Evolutionary conservation across 1,140 invertebrate species (phyloP).

Genomic region (Diuraphis noxia): DNA sequence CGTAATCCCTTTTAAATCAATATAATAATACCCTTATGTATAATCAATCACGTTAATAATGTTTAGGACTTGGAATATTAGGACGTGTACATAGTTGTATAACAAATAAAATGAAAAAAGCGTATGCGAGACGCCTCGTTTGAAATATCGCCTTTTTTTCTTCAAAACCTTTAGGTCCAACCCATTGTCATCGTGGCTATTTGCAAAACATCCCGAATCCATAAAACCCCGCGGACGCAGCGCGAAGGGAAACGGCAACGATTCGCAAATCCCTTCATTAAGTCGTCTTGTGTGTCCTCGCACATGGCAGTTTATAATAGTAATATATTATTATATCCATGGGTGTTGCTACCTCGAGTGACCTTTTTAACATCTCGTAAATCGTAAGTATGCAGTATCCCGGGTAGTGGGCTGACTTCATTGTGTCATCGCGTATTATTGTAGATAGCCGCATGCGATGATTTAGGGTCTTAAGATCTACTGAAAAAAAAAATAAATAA

Average conservation of each 20-base stretch:
- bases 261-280: slow-evolving; percentile 46
- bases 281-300: slow-evolving; percentile 12
- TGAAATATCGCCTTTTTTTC: background rate
- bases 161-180: background rate
- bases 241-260: background rate
- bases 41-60: slow-evolving; percentile 29
- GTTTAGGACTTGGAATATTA: slow-evolving; percentile 11
- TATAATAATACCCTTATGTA: background rate
- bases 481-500: background rate
- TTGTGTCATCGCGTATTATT: slow-evolving; percentile 26
- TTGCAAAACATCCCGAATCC: slow-evolving; percentile 39
- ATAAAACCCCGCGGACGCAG: background rate
- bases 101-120: slow-evolving; percentile 13
- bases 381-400: background rate
- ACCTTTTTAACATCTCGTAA: slow-evolving; percentile 11
- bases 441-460: background rate
- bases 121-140: background rate
- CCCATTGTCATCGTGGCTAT: slow-evolving; percentile 39
- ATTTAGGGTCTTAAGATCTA: slow-evolving; percentile 37
- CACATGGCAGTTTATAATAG: background rate
- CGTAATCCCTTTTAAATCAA: slow-evolving; percentile 24
- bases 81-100: slow-evolving; percentile 6
- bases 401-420: background rate
- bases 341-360: slow-evolving; percentile 10
- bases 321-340: slow-evolving; percentile 14